Conservation (phyloP, 2,888 invertebrate species). For the Cephus runcator region DNA sequence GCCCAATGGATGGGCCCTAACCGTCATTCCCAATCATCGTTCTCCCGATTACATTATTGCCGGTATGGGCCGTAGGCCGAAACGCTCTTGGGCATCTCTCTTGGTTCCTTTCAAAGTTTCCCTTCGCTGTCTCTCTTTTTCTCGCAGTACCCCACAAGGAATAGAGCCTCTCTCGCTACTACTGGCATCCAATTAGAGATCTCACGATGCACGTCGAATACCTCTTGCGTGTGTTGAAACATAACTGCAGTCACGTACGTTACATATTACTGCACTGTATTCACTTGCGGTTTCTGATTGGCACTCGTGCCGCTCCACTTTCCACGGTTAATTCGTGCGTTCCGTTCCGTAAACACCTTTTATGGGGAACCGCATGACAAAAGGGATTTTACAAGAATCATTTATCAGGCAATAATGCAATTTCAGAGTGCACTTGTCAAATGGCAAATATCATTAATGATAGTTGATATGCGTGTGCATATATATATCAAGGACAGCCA, state of each 20-base stretch:
- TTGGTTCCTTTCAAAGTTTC: neutral
- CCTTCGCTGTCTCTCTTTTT: neutral
- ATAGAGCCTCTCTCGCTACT: neutral
- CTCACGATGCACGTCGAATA: neutral
- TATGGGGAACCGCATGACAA: neutral
- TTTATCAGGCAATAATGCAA: neutral
- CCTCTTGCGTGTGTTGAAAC: neutral
- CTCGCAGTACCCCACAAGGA: neutral
- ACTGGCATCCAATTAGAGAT: neutral
- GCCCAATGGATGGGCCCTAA: neutral
- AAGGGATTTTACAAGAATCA: neutral
- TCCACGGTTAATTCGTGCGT: slow-evolving; percentile 1
- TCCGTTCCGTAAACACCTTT: neutral
- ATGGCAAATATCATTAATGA: neutral
- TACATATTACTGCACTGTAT: neutral
- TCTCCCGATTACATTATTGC: neutral
- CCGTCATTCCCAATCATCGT: neutral
- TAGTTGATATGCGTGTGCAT: too few relatives aligned
- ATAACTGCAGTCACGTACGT: neutral
- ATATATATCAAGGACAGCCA: too few relatives aligned
- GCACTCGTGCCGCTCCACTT: neutral
- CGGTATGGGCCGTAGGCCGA: neutral
- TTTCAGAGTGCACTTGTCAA: neutral
- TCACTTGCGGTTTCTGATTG: slow-evolving; percentile 1
- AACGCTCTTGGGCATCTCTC: neutral